phyloP scores from a whole-genome alignment of 2,797 vertebrate species.

The Fundulus diaphanus region DNA sequence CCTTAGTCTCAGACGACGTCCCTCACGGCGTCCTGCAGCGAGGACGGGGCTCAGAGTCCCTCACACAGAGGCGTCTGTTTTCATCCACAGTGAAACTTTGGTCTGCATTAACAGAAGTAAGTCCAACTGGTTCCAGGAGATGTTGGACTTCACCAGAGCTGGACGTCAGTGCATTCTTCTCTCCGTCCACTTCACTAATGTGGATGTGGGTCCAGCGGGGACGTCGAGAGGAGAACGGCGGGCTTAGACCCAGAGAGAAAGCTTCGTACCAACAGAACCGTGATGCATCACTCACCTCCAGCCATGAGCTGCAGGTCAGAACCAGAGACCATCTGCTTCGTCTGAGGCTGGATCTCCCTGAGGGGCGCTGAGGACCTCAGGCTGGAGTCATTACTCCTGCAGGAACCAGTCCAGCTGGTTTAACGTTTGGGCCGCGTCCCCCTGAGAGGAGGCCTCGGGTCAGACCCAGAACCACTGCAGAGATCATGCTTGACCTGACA shows the following conservation, averaged over 20 bases:
- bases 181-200: neutral
- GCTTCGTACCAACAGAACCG: neutral
- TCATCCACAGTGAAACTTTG: neutral
- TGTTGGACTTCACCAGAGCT: neutral
- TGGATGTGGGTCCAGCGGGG: neutral
- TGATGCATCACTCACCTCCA: neutral
- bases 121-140: neutral
- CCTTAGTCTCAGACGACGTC: too few species aligned
- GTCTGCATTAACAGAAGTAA: neutral
- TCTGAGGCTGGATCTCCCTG: neutral
- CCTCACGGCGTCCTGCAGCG: neutral
- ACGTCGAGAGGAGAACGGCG: neutral
- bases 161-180: neutral
- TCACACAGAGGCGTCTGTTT: too few species aligned
- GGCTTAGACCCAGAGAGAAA: neutral
- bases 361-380: neutral
- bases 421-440: neutral
- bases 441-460: neutral
- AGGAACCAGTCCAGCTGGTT: neutral
- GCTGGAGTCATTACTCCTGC: neutral
- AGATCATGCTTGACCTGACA: neutral
- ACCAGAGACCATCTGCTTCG: neutral
- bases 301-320: neutral
- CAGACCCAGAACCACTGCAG: neutral
- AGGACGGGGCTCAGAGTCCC: neutral